Evolutionary conservation across 2,888 invertebrate species (phyloP).

Genomic region (Chrysolina americana): DNA sequence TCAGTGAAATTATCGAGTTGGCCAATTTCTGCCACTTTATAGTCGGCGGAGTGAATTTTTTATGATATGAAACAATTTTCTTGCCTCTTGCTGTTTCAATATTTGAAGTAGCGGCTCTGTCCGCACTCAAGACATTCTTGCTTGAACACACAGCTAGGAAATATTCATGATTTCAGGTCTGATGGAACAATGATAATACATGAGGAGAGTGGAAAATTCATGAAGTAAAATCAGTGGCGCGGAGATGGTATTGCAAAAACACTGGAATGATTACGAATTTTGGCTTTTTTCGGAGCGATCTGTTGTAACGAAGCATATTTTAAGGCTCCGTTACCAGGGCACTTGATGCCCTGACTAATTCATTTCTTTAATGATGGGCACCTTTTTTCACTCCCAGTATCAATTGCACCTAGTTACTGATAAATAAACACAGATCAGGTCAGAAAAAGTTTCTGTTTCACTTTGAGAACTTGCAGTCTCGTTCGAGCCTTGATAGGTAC

Average conservation of each 20-base stretch:
- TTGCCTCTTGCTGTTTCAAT: constrained; percentile 15
- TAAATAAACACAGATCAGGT: too few relatives aligned
- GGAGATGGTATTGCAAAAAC: not conserved
- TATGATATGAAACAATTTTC: constrained; percentile 39
- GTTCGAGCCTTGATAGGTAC: too few relatives aligned
- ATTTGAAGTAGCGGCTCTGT: constrained; percentile 21
- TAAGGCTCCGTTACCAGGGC: too few relatives aligned
- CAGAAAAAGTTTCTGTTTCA: too few relatives aligned
- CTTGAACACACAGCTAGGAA: constrained; percentile 18
- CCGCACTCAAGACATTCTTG: constrained; percentile 20
- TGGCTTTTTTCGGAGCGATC: too few relatives aligned
- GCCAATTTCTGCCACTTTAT: constrained; percentile 43
- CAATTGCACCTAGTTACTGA: too few relatives aligned
- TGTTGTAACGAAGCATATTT: too few relatives aligned
- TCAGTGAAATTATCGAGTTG: constrained; percentile 44
- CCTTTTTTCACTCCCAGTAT: too few relatives aligned
- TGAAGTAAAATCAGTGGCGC: not conserved
- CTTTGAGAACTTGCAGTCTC: too few relatives aligned
- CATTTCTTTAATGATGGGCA: too few relatives aligned
- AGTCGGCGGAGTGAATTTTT: constrained; percentile 37
- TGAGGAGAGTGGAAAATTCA: not conserved
- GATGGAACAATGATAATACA: constrained; percentile 18
- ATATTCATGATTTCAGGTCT: constrained; percentile 25
- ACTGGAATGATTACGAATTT: too few relatives aligned
- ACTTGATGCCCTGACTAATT: too few relatives aligned